A percentile compares a stretch with the other conserved stretches of the same genome.
Conservation (phyloP, 2,888 invertebrate genomes). For the Ochropleura plecta region DNA sequence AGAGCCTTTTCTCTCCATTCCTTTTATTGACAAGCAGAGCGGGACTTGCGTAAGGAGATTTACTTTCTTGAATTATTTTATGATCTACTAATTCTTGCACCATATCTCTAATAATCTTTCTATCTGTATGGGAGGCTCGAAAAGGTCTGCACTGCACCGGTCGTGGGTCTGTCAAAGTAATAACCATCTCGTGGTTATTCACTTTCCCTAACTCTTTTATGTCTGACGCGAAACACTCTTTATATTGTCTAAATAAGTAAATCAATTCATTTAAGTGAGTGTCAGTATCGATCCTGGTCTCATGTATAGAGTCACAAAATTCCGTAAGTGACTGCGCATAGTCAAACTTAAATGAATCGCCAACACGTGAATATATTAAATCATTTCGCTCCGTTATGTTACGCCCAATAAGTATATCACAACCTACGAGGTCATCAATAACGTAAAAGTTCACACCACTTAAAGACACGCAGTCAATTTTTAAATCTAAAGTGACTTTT, state of each 20-base stretch:
- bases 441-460: neutral
- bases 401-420: slow-evolving; percentile 9
- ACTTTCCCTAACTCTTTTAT: slow-evolving; percentile 24
- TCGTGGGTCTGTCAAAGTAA: neutral
- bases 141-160: slow-evolving; percentile 23
- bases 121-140: neutral
- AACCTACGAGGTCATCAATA: slow-evolving; percentile 6
- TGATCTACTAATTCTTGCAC: slow-evolving; percentile 4
- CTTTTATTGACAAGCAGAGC: too few relatives aligned
- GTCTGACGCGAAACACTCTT: slow-evolving; percentile 10
- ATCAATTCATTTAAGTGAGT: slow-evolving; percentile 11
- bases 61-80: slow-evolving; percentile 4
- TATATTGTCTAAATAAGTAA: slow-evolving; percentile 10
- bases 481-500: slow-evolving; percentile 6
- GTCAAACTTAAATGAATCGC: slow-evolving; percentile 5
- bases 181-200: slow-evolving; percentile 14
- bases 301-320: slow-evolving; percentile 9
- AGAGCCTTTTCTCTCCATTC: too few relatives aligned
- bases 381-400: slow-evolving; percentile 9
- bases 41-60: too few relatives aligned
- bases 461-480: slow-evolving; percentile 1
- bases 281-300: neutral
- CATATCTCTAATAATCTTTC: slow-evolving; percentile 2
- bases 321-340: neutral
- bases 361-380: slow-evolving; percentile 9